Base-by-base conservation (phyloP, 2,113 vertebrate genomes). In the Atlantisia rogersi region DNA sequence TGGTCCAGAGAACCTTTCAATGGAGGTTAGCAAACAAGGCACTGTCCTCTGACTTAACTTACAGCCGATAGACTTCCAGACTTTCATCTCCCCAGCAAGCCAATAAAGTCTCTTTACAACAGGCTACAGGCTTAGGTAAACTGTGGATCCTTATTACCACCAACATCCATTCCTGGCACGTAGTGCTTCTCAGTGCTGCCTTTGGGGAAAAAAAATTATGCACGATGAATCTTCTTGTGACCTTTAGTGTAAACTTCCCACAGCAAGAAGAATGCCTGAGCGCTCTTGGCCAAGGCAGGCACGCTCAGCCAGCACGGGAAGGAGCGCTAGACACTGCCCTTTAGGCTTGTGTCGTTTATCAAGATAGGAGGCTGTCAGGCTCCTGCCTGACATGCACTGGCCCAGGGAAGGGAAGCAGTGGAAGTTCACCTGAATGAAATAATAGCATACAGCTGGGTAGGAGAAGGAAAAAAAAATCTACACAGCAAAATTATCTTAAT, bases 341-440 rank as follows among this genome's bases (percentile, higher is more conserved):
- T 93, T 84, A 55, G 90, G 77, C 31, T 88, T 15, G 58, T 63
- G 37, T 44, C 65, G 15, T 94, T 95, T 52, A 26, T 97, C 97
- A 97, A 93, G 83, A 74, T 24, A 84, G 69, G 73, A 97, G 46
- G 89, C 71, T 86, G 82, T 25, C 88, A 92, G 67, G 56, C 42
- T 88, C 28, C 75, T 76, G 29, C 91, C 69, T 11, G 10, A 67
- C 16, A 46, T 16, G 42, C 80, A 80, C 35, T 29, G 39, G 86
- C 71, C 90, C 79, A 29, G 74, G 35, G 74, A 92, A 94, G 71
- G 60, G 78, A 92, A 77, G 42, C 15, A 14, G 67, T 59, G 37
- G 82, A 76, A 84, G 20, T 52, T 92, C 94, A 94, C 95, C 96
- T 58, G 76, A 78, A 86, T 86, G 95, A 97, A 98, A 95, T 87